phyloP scores from a whole-genome alignment of 1,140 invertebrate species.

The Trypoxylus dichotomus region DNA sequence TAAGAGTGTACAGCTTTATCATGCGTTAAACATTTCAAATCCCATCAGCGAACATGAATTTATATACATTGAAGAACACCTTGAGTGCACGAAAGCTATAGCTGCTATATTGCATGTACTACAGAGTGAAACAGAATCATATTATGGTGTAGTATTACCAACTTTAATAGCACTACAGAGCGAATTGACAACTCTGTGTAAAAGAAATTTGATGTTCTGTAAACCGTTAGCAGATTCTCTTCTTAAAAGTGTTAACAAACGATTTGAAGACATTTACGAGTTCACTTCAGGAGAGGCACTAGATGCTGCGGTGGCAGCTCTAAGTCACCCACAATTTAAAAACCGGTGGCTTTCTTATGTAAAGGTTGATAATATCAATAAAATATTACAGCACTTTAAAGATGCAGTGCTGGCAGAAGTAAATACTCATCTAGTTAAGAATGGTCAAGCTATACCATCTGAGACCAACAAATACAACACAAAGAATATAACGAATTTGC shows the following conservation, averaged over 20 bases:
- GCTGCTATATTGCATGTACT: background rate
- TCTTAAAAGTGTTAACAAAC: background rate
- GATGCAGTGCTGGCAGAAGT: background rate
- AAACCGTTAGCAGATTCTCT: background rate
- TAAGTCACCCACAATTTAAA: background rate
- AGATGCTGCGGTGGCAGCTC: background rate
- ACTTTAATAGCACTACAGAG: background rate
- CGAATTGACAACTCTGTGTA: background rate
- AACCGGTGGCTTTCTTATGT: background rate
- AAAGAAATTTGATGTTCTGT: background rate
- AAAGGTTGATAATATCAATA: background rate
- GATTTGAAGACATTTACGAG: background rate
- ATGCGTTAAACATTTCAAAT: background rate
- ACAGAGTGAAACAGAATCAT: background rate
- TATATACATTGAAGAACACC: background rate
- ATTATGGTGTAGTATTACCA: background rate
- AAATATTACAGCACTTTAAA: background rate
- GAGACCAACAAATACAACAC: background rate
- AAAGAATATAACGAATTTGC: background rate
- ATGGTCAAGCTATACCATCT: background rate
- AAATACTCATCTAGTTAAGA: background rate
- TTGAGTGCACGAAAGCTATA: background rate
- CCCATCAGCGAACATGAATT: background rate
- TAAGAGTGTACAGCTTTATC: background rate
- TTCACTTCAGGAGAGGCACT: background rate